Base-by-base conservation (phyloP, 2,797 vertebrate species). In the Coregonus suidteri region DNA sequence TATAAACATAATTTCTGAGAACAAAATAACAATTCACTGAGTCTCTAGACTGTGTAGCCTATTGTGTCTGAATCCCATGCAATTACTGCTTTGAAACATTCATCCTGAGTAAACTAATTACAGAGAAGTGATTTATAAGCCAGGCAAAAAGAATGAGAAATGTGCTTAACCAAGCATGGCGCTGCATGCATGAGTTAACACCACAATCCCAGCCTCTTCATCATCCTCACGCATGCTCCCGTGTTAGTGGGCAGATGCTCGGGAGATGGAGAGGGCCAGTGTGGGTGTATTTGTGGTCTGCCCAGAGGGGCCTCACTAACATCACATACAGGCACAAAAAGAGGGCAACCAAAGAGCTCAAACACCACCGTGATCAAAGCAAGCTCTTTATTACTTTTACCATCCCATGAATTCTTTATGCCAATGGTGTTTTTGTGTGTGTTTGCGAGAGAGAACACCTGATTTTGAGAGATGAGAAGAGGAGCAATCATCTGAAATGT, bases 231-330 rank as follows among this genome's bases (percentile, higher is more conserved):
- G 79, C 53, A 20, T 53, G 59, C 13, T 3, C 69, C 80, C 54
- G 31, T 74, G 81, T 77, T 71, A 71, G 75, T 67, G 64, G 76
- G 34, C 68, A 41, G 69, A 6, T 67, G 64, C 64, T 74, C 71
- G 4, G 30, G 18, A 59, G n/a, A 64, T 9, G 54, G 80, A 74
- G 67, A 82, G 74, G 75, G 81, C 53, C n/a, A 77, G 80, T 69
- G 86, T 86, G 84, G 82, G 83, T 20, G 81, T 81, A 83, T 86
- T 86, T 84, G 77, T 80, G 77, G 5, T 11, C 18, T 73, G 77
- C 84, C 84, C 66, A 0, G 76, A 78, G 83, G 79, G 74, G 71
- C 79, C 20, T 73, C 53, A 51, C 66, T 18, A 73, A 82, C 79
- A 41, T 73, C 4, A 81, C 77, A 78, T 80, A 74, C 79, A 80